Evolutionary conservation across 1,140 invertebrate genomes (phyloP).

Genomic region (Sycophaga agraensis): DNA sequence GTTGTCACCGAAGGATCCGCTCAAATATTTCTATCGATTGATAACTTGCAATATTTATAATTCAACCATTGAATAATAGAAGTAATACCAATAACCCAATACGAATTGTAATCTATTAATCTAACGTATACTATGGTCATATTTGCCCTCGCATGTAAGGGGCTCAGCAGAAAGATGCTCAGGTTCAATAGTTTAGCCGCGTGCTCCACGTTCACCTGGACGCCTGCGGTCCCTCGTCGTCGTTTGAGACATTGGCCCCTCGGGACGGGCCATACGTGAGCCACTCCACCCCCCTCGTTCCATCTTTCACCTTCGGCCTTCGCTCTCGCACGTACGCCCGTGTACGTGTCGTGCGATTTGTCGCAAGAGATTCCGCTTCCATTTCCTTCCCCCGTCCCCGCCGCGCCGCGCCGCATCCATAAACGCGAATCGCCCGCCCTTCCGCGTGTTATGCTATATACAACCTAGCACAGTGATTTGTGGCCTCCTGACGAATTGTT

Average conservation of each 20-base stretch:
- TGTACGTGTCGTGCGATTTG: slow-evolving; percentile 40
- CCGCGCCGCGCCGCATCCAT: background rate
- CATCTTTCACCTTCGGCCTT: slow-evolving; percentile 17
- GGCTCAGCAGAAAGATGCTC: too few relatives aligned
- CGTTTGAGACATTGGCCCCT: slow-evolving; percentile 58
- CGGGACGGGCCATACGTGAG: slow-evolving; percentile 48
- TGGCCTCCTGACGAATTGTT: slow-evolving; percentile 24
- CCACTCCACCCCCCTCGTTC: slow-evolving; percentile 17
- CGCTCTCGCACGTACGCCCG: slow-evolving; percentile 41
- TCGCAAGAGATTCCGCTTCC: slow-evolving; percentile 31
- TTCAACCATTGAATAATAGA: too few relatives aligned
- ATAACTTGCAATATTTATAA: too few relatives aligned
- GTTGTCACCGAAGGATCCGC: too few relatives aligned
- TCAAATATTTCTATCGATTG: too few relatives aligned
- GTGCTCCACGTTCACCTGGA: slow-evolving; percentile 23
- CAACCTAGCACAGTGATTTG: slow-evolving; percentile 17
- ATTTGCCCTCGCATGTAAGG: too few relatives aligned
- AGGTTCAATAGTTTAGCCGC: too few relatives aligned
- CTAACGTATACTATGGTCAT: too few relatives aligned
- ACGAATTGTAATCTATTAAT: too few relatives aligned
- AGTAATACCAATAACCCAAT: too few relatives aligned
- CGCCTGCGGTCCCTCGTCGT: slow-evolving; percentile 43
- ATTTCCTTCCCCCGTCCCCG: slow-evolving; percentile 12
- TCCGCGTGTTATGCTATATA: background rate
- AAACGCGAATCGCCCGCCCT: too few relatives aligned